phyloP scores from a whole-genome alignment of 2,888 invertebrate genomes.

The Ceraclea dissimilis region DNA sequence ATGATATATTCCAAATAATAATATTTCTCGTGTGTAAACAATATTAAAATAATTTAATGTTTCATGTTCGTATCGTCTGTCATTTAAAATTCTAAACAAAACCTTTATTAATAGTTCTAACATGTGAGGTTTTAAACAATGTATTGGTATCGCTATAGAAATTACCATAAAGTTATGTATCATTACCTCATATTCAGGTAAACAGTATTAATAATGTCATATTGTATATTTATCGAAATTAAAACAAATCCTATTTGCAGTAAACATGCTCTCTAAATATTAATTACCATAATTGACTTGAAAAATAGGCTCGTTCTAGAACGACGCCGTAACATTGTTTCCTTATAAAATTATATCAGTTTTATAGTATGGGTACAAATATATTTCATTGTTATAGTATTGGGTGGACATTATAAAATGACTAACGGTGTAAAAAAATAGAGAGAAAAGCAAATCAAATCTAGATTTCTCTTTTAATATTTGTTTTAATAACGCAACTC shows the following conservation, averaged over 20 bases:
- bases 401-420: conserved; percentile 5
- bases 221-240: background rate
- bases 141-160: no score
- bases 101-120: no score
- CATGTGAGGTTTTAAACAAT: no score
- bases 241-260: background rate
- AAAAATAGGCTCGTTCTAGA: conserved; percentile 9
- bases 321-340: background rate
- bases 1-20: background rate
- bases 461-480: conserved; percentile 10
- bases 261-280: conserved; percentile 7
- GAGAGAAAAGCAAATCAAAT: conserved; percentile 4
- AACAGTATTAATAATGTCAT: no score
- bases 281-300: conserved; percentile 8
- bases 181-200: no score
- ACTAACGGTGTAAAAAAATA: conserved; percentile 1
- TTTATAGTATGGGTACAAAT: conserved; percentile 7
- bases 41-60: background rate
- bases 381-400: conserved; percentile 5
- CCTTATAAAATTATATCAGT: no score
- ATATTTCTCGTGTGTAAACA: background rate
- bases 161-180: no score
- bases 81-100: no score
- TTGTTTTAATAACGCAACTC: conserved; percentile 16
- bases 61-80: background rate